phyloP scores from a whole-genome alignment of 2,888 invertebrate genomes.

The Eustalomyia histrio region DNA sequence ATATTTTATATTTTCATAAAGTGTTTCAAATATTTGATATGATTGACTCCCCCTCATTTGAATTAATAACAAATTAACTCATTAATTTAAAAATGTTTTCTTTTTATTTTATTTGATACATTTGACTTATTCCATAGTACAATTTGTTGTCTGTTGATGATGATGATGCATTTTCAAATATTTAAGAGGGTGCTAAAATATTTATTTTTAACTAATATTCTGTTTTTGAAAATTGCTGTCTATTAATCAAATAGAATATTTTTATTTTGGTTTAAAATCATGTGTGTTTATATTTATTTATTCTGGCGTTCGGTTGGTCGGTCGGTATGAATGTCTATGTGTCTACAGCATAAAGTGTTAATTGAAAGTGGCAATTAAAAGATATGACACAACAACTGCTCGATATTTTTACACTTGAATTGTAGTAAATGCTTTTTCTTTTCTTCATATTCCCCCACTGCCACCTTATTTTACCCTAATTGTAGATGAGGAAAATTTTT shows the following conservation, averaged over 20 bases:
- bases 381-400: conserved; percentile 65
- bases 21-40: conserved; percentile 36
- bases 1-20: conserved; percentile 37
- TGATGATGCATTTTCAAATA: conserved; percentile 9
- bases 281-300: conserved; percentile 8
- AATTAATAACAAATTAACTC: conserved; percentile 64
- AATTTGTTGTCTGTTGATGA: background rate
- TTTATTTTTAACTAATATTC: conserved; percentile 58
- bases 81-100: conserved; percentile 52
- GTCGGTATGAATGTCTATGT: background rate
- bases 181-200: conserved; percentile 60
- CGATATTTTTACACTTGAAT: conserved; percentile 62
- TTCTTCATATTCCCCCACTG: background rate
- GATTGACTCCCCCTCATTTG: conserved; percentile 64
- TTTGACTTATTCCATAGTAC: conserved; percentile 36
- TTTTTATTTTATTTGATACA: conserved; percentile 38
- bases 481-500: conserved; percentile 33
- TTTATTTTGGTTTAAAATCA: conserved; percentile 8
- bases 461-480: background rate
- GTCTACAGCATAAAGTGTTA: conserved; percentile 59
- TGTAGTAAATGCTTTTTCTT: conserved; percentile 17
- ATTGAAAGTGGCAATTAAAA: conserved; percentile 65
- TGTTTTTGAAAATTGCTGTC: conserved; percentile 42
- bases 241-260: conserved; percentile 56
- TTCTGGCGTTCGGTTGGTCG: background rate